Evolutionary conservation across 2,797 vertebrate species (phyloP), one percentile per base, ranked within the genome.

Genomic region (Rhodeus uyekii): DNA sequence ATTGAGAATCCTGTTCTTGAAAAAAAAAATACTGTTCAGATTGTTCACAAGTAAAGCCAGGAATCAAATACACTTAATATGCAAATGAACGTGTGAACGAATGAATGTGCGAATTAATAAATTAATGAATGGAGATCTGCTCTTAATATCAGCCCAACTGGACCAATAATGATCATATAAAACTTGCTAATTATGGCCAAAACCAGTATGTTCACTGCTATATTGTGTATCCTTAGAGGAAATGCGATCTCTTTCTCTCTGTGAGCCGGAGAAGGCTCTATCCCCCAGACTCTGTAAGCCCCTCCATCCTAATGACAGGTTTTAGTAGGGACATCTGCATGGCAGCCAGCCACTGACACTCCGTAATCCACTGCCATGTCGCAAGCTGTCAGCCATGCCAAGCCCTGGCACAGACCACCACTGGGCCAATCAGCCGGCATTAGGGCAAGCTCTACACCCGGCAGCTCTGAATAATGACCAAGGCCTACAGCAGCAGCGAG

Each of bases 341-440:
- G 80, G 84, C 69, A 81, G 75, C 77, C 75, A 87, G 87, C 85
- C 84, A 75, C 77, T 86, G 82, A 78, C 77, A 67, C 65, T 74
- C 78, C 76, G 83, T 87, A 89, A 90, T 86, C 89, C 88, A 86
- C 83, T 79, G 77, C 85, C 88, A 64, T 83, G 84, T 90, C 83
- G 83, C 85, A 36, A 68, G 87, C 84, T 86, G 77, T 86, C 84
- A 86, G 82, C 74, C 81, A 82, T 85, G 86, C 86, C 84, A 86
- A 60, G n/a, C 27, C 76, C 79, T 88, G 86, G 87, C 84, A 82
- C 79, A 65, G 78, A 64, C 77, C 74, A 73, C 58, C 60, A 50
- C 72, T 76, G 79, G 78, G 76, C 83, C 81, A 86, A 84, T 82
- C 85, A 86, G 78, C 61, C 61, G 27, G 72, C 72, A 82, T 68